Evolutionary conservation across 2,797 vertebrate species (phyloP), one percentile per base, ranked within the genome.

Genomic region (Gymnodraco acuticeps): DNA sequence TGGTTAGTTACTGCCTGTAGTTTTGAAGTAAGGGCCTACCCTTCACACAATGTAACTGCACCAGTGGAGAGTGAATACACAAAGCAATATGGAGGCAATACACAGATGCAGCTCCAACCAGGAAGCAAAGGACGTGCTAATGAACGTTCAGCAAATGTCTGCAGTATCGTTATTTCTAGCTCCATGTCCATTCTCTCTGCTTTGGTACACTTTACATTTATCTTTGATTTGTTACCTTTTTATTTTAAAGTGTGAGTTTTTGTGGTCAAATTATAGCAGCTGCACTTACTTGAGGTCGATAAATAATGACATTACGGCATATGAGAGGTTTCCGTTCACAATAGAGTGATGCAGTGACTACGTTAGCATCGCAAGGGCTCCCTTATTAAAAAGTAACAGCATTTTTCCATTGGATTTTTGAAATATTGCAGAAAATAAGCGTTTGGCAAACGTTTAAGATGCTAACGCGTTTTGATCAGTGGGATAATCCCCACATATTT

Each of bases 51-150:
- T 64, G 51, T 66, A 58, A 69, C 78, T 84, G 86, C 87, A 91
- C 38, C 80, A 87, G 82, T 73, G 88, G 86, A 90, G 66, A 78
- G 75, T 88, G 78, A 89, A 91, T 52, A 73, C 70, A 87, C 62
- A 59, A 64, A 61, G 53, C 48, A 84, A 69, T 72, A 75, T 67
- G 66, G 70, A 83, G 56, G 74, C 45, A 78, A 88, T 72, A 77
- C 82, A 89, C 67, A 70, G 68, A 82, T 59, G 80, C 87, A 92
- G 89, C 90, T 89, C 90, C 92, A 93, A 92, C 88, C 90, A 89
- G 85, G 83, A 89, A 94, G 90, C 89, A 92, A 38, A 83, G 81
- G 89, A 90, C 88, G 84, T 78, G 85, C 86, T 78, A 64, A 66
- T 61, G 50, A 69, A 67, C 12, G 67, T 43, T 78, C 15, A 60